Conservation (phyloP, 2,797 vertebrate genomes). For the Myotis vivesi region DNA sequence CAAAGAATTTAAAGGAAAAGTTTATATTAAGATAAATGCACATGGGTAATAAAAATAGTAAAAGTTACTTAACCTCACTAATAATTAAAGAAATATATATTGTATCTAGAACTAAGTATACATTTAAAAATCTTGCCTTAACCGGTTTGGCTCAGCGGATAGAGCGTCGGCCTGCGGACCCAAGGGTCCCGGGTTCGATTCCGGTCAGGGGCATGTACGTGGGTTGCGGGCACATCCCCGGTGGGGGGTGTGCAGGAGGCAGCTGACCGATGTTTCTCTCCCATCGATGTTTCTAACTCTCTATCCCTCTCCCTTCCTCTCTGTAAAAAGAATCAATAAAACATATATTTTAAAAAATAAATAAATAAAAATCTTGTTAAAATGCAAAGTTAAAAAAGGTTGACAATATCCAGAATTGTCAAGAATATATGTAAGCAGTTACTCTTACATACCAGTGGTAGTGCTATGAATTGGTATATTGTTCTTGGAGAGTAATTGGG, state of each 20-base stretch:
- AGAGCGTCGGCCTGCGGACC: too few species aligned
- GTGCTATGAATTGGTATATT: not conserved
- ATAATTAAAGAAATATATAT: conserved; percentile 17
- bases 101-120: not conserved
- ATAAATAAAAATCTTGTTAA: not conserved
- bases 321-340: too few species aligned
- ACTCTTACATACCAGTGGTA: not conserved
- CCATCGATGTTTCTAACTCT: too few species aligned
- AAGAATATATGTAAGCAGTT: not conserved
- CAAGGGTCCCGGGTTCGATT: too few species aligned
- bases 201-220: too few species aligned
- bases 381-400: not conserved
- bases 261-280: too few species aligned
- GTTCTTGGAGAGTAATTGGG: conserved; percentile 10
- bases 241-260: too few species aligned
- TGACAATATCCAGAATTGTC: not conserved
- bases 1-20: conserved; percentile 13
- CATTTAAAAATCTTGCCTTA: not conserved
- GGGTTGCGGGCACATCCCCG: too few species aligned
- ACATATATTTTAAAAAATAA: too few species aligned
- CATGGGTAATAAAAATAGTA: conserved; percentile 28
- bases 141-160: too few species aligned
- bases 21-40: conserved; percentile 42
- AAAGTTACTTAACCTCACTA: not conserved
- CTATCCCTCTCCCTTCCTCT: too few species aligned